Evolutionary conservation across 1,140 invertebrate species (phyloP).

Genomic region (Sitobion miscanthi): DNA sequence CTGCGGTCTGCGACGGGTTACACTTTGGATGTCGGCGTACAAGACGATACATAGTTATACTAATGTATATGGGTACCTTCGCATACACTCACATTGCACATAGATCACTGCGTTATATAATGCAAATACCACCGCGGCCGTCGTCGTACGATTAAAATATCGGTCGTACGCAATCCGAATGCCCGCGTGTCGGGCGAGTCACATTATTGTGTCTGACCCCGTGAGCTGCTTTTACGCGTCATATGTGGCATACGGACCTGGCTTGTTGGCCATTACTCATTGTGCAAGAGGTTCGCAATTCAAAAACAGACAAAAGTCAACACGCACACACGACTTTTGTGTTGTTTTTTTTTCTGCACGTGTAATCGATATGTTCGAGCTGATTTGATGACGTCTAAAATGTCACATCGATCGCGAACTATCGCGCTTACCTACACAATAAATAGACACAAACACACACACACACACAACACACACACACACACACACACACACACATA

Average conservation of each 20-base stretch:
- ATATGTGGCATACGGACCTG: neutral
- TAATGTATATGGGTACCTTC: too few species aligned
- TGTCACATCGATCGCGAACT: too few species aligned
- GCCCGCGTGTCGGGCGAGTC: neutral
- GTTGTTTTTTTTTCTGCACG: neutral
- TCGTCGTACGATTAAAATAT: neutral
- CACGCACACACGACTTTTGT: neutral
- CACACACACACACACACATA: too few species aligned
- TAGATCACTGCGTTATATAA: neutral
- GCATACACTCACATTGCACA: too few species aligned
- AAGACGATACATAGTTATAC: neutral
- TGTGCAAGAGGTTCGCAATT: neutral
- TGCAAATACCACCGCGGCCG: neutral
- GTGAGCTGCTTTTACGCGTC: too few species aligned
- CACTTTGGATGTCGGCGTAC: neutral
- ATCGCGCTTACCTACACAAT: neutral
- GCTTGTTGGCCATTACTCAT: neutral
- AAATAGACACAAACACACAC: neutral
- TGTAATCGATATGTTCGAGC: neutral
- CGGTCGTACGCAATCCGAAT: neutral
- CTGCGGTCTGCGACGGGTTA: too few species aligned
- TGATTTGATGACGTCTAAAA: neutral
- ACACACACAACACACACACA: too few species aligned
- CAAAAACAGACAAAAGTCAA: neutral
- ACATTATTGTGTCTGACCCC: neutral